phyloP scores from a whole-genome alignment of 2,888 invertebrate species.

The Lochmaea capreae region DNA sequence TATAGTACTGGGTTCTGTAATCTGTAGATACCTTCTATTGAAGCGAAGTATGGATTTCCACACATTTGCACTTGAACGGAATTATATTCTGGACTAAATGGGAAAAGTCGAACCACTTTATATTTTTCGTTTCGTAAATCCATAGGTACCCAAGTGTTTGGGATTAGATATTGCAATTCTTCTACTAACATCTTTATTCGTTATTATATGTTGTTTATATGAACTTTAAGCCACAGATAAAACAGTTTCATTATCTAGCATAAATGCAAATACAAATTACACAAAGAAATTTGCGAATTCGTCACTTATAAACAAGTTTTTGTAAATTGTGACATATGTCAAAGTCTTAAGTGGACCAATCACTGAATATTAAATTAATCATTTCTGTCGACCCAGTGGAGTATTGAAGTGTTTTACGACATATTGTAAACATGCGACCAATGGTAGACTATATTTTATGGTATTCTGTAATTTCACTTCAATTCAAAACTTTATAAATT shows the following conservation, averaged over 20 bases:
- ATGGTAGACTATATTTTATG: no score
- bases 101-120: slow-evolving; percentile 33
- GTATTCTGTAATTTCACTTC: no score
- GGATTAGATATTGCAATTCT: slow-evolving; percentile 38
- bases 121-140: slow-evolving; percentile 38
- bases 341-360: background rate
- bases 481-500: no score
- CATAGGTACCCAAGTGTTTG: slow-evolving; percentile 46
- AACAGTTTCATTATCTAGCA: background rate
- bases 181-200: slow-evolving; percentile 39
- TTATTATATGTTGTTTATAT: background rate
- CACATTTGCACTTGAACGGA: slow-evolving; percentile 13
- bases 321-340: background rate
- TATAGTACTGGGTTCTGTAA: slow-evolving; percentile 55
- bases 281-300: background rate
- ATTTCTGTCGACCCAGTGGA: no score
- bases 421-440: no score
- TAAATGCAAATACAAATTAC: background rate
- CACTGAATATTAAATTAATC: no score
- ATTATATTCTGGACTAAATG: slow-evolving; percentile 35
- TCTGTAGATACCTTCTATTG: slow-evolving; percentile 46
- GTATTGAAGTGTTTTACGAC: no score
- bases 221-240: background rate
- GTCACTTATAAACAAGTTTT: background rate
- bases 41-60: slow-evolving; percentile 31